Evolutionary conservation across 2,113 vertebrate species (phyloP).

Genomic region (Maylandia zebra): DNA sequence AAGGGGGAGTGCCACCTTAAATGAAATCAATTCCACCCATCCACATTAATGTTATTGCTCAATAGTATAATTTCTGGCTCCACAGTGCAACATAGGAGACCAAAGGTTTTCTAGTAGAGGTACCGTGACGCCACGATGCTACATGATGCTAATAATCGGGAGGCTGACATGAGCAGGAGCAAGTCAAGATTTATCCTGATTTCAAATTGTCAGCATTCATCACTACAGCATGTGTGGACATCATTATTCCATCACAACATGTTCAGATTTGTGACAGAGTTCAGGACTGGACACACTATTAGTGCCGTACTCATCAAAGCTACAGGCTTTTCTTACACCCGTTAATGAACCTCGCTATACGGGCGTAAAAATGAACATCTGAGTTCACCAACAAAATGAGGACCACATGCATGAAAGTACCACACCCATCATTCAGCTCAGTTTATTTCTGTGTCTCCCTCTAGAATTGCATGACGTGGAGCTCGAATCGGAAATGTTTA

Average conservation of each 20-base stretch:
- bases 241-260: slow-evolving; percentile 37
- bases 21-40: not conserved
- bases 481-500: not conserved
- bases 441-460: slow-evolving; percentile 24
- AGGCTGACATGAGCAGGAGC: slow-evolving; percentile 38
- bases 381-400: not conserved
- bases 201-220: slow-evolving; percentile 50
- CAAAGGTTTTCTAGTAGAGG: not conserved
- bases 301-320: not conserved
- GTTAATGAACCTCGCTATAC: not conserved
- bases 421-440: slow-evolving; percentile 31
- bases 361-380: not conserved
- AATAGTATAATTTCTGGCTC: not conserved
- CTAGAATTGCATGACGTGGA: not conserved
- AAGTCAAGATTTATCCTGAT: slow-evolving; percentile 1
- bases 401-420: slow-evolving; percentile 17
- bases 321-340: not conserved
- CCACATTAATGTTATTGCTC: not conserved
- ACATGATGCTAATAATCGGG: not conserved
- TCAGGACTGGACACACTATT: slow-evolving; percentile 4
- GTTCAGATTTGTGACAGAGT: slow-evolving; percentile 33
- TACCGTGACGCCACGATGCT: not conserved
- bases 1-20: not conserved
- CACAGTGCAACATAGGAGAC: not conserved
- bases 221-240: slow-evolving; percentile 6